A percentile compares a stretch with the other conserved stretches of the same genome.
Conservation (phyloP, 2,888 invertebrate genomes). For the Cloeon dipterum region DNA sequence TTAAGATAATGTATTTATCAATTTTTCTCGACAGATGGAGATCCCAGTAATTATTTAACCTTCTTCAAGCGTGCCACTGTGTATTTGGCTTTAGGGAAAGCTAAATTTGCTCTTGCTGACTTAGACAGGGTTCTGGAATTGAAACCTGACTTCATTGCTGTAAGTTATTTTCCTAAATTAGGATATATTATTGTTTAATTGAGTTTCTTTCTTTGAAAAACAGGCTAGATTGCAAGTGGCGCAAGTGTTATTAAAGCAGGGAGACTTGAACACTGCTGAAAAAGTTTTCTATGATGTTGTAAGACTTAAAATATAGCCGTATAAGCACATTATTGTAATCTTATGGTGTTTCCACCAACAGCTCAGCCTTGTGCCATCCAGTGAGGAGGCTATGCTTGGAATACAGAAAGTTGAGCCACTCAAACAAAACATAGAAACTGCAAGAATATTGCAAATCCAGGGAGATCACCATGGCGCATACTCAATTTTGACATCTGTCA, state of each 20-base stretch:
- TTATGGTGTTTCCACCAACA: no score
- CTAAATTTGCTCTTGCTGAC: constrained; percentile 84
- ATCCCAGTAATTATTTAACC: constrained; percentile 86
- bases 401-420: constrained; percentile 33
- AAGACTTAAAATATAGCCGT: constrained; percentile 24
- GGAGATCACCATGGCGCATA: constrained; percentile 26
- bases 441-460: constrained; percentile 32
- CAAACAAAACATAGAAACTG: constrained; percentile 34
- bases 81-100: constrained; percentile 85
- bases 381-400: constrained; percentile 49
- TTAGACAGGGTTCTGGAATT: constrained; percentile 78
- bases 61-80: constrained; percentile 91
- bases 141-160: constrained; percentile 85
- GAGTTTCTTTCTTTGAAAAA: no score
- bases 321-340: background rate
- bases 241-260: constrained; percentile 73
- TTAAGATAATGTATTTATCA: background rate
- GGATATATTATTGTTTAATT: no score
- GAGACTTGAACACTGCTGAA: constrained; percentile 57
- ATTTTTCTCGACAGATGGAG: constrained; percentile 48
- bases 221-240: constrained; percentile 58
- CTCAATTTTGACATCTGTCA: constrained; percentile 30
- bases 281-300: constrained; percentile 68
- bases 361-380: constrained; percentile 47
- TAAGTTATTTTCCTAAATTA: no score